A percentile compares a stretch with the other conserved stretches of the same genome.
Evolutionary conservation across 2,888 invertebrate species (phyloP).

Genomic region (Meloe dianella): DNA sequence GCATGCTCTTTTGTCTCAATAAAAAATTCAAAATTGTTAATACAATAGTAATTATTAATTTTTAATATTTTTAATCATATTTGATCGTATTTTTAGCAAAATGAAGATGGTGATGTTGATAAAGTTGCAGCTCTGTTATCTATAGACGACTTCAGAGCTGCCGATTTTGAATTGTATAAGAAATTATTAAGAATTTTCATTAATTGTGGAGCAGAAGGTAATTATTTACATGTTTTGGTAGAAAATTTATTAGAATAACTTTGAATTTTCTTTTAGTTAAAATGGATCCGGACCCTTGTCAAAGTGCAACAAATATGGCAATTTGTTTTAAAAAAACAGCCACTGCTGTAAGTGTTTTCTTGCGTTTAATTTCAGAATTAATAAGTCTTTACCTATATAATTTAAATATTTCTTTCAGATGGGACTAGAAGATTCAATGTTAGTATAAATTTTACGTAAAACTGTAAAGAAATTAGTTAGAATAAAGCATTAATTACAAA

Average conservation of each 20-base stretch:
- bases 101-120: slow-evolving; percentile 37
- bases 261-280: slow-evolving; percentile 38
- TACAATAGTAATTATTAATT: slow-evolving; percentile 1
- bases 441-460: too few relatives aligned
- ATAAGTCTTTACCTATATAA: too few relatives aligned
- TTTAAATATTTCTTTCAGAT: not conserved
- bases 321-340: slow-evolving; percentile 41
- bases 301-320: slow-evolving; percentile 37
- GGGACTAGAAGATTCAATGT: not conserved
- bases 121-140: slow-evolving; percentile 29
- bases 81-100: slow-evolving; percentile 20
- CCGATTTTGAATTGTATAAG: slow-evolving; percentile 35
- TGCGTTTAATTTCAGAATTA: too few relatives aligned
- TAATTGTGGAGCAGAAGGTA: slow-evolving; percentile 28
- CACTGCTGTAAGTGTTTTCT: slow-evolving; percentile 35
- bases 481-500: not conserved
- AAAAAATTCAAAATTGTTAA: slow-evolving; percentile 37
- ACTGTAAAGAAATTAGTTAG: not conserved
- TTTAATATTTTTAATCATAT: slow-evolving; percentile 9
- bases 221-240: not conserved
- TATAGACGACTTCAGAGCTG: slow-evolving; percentile 35
- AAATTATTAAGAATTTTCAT: slow-evolving; percentile 32
- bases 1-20: slow-evolving; percentile 40
- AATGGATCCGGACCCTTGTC: slow-evolving; percentile 41
- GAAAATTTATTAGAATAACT: not conserved